Evolutionary conservation across 1,140 invertebrate species (phyloP), one percentile per base, ranked within the genome.

Genomic region (Spodoptera frugiperda): DNA sequence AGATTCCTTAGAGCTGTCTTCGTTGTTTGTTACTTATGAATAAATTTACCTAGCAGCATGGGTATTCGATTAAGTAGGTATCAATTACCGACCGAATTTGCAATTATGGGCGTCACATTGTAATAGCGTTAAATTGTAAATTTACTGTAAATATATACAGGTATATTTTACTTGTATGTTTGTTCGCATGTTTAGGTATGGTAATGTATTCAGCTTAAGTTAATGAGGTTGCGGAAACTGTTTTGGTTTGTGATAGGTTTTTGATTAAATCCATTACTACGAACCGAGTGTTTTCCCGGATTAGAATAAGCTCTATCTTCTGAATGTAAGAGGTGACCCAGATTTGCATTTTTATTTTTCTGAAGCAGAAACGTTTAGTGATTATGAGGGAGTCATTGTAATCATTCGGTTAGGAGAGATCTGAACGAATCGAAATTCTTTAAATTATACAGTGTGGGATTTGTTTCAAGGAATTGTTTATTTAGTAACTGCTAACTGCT

Each of bases 51-150:
- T 78, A 73, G 73, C 72, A 39, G 63, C 49, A 75, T 30, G 63
- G 59, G 63, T 39, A 75, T 78, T 78, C 77, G 71, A 78, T 78
- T 78, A 59, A 70, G 71, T 74, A 61, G 63, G 53, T 70, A 75
- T 78, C 77, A 75, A 67, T 78, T 78, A 78, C 63, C 51, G 63
- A 51, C 51, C 54, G 46, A 63, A 78, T 78, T 78, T 30, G 51
- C 71, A 74, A 74, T 78, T 70, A 74, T 46, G 54, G 68, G 54
- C 57, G 39, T 25, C 54, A 51, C 44, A 17, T 46, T 30, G 49
- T 57, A 73, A 73, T 71, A 25, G 39, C 17, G 46, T 61, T 61
- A 74, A 49, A 61, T 44, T 61, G 55, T 74, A 61, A 21, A 61
- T 61, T 49, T 21, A 33, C 44, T 6, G 17, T 74, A 21, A 49